Evolutionary conservation across 2,113 vertebrate genomes (phyloP).

Genomic region (Lasiurus borealis): DNA sequence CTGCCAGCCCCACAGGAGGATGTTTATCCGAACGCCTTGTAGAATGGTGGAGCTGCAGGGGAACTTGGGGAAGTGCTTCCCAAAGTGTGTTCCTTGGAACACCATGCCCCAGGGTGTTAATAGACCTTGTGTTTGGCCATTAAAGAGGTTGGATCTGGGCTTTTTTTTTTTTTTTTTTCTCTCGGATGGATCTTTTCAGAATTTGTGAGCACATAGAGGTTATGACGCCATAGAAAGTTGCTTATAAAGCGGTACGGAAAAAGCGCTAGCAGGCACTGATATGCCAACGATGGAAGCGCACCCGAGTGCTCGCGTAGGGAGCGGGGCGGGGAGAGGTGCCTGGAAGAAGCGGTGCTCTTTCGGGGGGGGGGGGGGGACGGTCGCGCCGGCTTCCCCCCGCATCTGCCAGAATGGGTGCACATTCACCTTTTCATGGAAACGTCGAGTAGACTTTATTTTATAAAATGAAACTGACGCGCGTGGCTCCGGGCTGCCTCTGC

Average conservation of each 20-base stretch:
- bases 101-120: neutral
- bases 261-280: neutral
- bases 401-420: neutral
- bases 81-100: neutral
- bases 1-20: rapidly evolving
- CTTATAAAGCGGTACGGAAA: neutral
- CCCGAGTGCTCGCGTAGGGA: neutral
- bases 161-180: neutral
- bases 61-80: neutral
- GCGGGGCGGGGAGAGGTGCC: neutral
- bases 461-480: neutral
- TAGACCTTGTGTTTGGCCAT: neutral
- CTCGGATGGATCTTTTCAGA: neutral
- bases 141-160: neutral
- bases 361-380: too few species aligned
- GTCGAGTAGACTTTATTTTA: neutral
- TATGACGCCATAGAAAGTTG: neutral
- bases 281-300: neutral
- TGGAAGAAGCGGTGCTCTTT: neutral
- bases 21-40: neutral
- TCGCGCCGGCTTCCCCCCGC: neutral
- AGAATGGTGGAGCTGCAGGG: neutral
- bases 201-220: neutral
- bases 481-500: too few species aligned
- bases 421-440: conserved; percentile 25